Conservation (phyloP, 37 sponge, comb jelly and placozoan species). For the Dysidea cf. avara region DNA sequence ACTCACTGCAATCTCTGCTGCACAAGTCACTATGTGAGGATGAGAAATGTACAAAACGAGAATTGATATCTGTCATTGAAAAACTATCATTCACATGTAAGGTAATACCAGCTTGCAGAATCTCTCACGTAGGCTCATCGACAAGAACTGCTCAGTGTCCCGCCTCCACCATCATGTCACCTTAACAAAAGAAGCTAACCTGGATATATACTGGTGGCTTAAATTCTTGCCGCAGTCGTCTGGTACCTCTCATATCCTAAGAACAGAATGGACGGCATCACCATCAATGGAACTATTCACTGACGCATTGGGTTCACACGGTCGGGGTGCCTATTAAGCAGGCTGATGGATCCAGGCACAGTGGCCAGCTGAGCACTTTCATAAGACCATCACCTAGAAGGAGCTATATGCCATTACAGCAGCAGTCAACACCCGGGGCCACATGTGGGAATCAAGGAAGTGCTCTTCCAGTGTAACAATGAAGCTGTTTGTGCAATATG, state of each 20-base stretch:
- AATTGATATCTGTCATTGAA: constrained; percentile 18
- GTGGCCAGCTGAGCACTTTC: constrained; percentile 5
- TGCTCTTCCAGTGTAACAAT: constrained; percentile 38
- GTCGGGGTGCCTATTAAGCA: constrained; percentile 6
- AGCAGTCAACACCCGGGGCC: constrained; percentile 18
- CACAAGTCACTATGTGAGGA: no score
- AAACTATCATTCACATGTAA: constrained; percentile 5
- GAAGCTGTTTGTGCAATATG: constrained; percentile 23
- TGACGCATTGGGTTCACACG: no score
- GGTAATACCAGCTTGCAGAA: constrained; percentile 30
- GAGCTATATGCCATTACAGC: constrained; percentile 19
- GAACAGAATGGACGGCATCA: constrained; percentile 5
- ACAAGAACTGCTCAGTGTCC: not conserved
- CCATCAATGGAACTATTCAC: constrained; percentile 25
- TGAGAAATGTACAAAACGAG: constrained; percentile 8
- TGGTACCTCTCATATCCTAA: constrained; percentile 1
- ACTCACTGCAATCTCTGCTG: constrained; percentile 11
- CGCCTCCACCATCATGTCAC: no score
- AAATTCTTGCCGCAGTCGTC: no score
- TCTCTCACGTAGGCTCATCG: constrained; percentile 34
- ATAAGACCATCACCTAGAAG: constrained; percentile 22
- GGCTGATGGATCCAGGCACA: constrained; percentile 1
- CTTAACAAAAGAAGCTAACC: constrained; percentile 14
- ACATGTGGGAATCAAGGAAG: not conserved
- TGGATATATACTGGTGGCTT: constrained; percentile 54